phyloP scores from a whole-genome alignment of 1,140 invertebrate species.

The Nylanderia fulva region DNA sequence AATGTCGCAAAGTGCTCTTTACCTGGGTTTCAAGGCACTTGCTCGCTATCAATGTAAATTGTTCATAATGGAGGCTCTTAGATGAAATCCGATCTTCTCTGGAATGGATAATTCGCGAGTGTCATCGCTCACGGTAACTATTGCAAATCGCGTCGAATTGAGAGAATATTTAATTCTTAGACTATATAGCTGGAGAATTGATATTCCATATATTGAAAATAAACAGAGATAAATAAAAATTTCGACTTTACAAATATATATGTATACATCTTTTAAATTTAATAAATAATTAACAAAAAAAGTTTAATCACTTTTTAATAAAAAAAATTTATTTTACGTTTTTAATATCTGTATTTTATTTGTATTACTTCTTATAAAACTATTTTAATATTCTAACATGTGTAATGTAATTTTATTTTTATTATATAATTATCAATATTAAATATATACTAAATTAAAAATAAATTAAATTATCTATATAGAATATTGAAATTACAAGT shows the following conservation, averaged over 20 bases:
- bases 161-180: conserved; percentile 26
- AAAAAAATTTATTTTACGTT: neutral
- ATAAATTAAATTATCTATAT: neutral
- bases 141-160: conserved; percentile 40
- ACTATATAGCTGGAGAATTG: neutral
- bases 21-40: conserved; percentile 80
- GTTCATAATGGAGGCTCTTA: conserved; percentile 85
- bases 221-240: neutral
- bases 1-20: conserved; percentile 81
- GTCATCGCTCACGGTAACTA: conserved; percentile 65
- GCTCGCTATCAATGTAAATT: conserved; percentile 85
- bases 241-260: too few species aligned
- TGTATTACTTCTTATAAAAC: neutral
- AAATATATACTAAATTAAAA: too few species aligned
- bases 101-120: conserved; percentile 77
- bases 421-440: neutral
- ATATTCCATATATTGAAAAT: neutral
- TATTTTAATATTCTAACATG: neutral
- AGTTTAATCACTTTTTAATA: neutral
- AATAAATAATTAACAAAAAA: too few species aligned
- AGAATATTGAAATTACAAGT: neutral
- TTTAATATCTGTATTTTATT: neutral
- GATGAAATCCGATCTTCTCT: conserved; percentile 82
- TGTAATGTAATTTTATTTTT: neutral
- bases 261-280: too few species aligned